These are phyloP conservation scores for Osmoderma eremita DNA, from an alignment of 2,888 invertebrate genomes.

Conservation along the genomic window DNA sequence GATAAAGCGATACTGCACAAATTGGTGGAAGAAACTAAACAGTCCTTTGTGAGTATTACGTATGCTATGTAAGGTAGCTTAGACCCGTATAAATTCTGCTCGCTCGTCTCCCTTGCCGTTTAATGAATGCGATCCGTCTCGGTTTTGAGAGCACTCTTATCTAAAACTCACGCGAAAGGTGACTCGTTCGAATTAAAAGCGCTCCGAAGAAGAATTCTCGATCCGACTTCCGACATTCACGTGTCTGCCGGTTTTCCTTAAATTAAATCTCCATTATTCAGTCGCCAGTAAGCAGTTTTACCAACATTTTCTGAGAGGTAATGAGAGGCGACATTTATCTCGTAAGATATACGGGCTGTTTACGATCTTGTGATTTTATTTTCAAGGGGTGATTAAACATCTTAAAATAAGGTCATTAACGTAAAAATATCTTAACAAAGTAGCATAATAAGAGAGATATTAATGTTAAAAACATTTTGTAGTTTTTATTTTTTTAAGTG, in stretches of 20 bases:
- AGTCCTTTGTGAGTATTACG: slow-evolving; percentile 44
- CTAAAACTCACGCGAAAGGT: slow-evolving; percentile 2
- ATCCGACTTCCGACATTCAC: not conserved
- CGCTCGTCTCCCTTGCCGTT: not conserved
- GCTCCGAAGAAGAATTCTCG: not conserved
- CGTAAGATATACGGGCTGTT: too few species aligned
- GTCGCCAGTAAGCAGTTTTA: not conserved
- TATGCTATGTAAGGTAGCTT: not conserved
- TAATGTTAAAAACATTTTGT: too few species aligned
- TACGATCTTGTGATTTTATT: too few species aligned
- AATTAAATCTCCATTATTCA: not conserved
- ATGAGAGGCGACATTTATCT: too few species aligned
- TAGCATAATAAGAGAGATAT: too few species aligned
- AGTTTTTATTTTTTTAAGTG: too few species aligned
- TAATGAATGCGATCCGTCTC: slow-evolving; percentile 16
- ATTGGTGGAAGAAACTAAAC: slow-evolving; percentile 43
- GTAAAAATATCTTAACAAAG: too few species aligned
- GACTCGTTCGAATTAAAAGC: slow-evolving; percentile 7
- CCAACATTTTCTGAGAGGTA: too few species aligned
- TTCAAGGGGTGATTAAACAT: too few species aligned
- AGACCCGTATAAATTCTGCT: not conserved
- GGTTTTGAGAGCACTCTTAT: slow-evolving; percentile 3
- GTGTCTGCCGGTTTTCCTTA: not conserved
- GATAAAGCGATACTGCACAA: slow-evolving; percentile 29
- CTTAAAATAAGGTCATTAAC: too few species aligned